Evolutionary conservation across 2,888 invertebrate genomes (phyloP).

Genomic region (Ophonus ardosiacus): DNA sequence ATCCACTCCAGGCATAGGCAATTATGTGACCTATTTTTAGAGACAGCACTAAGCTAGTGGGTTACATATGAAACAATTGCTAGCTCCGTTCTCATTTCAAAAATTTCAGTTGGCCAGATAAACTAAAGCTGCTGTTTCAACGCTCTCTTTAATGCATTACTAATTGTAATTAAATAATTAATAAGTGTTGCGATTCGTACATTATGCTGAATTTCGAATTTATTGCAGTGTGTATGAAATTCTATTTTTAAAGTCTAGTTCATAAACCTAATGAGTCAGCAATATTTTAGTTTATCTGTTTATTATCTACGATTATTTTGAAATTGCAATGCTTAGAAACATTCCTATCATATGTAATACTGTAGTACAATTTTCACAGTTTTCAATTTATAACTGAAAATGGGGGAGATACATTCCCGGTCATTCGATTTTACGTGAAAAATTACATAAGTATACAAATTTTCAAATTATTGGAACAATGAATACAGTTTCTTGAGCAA

Average conservation of each 20-base stretch:
- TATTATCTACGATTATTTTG: neutral
- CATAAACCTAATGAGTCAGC: constrained; percentile 20
- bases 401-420: too few relatives aligned
- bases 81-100: constrained; percentile 59
- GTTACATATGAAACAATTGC: constrained; percentile 63
- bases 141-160: neutral
- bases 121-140: constrained; percentile 6
- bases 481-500: too few relatives aligned
- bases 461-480: too few relatives aligned
- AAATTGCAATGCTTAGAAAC: neutral
- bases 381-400: neutral
- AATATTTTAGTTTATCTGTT: constrained; percentile 16
- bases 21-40: constrained; percentile 63
- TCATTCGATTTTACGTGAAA: too few relatives aligned
- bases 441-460: too few relatives aligned
- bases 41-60: constrained; percentile 57
- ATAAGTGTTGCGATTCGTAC: neutral
- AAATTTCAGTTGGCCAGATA: constrained; percentile 55
- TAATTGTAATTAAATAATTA: neutral
- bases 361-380: neutral
- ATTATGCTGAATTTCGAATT: neutral
- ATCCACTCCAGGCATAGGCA: constrained; percentile 58
- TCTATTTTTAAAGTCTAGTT: constrained; percentile 11
- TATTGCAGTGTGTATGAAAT: constrained; percentile 1
- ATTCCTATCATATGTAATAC: neutral